Conservation (phyloP, 2,113 vertebrate genomes). For the Dipodomys stephensi region DNA sequence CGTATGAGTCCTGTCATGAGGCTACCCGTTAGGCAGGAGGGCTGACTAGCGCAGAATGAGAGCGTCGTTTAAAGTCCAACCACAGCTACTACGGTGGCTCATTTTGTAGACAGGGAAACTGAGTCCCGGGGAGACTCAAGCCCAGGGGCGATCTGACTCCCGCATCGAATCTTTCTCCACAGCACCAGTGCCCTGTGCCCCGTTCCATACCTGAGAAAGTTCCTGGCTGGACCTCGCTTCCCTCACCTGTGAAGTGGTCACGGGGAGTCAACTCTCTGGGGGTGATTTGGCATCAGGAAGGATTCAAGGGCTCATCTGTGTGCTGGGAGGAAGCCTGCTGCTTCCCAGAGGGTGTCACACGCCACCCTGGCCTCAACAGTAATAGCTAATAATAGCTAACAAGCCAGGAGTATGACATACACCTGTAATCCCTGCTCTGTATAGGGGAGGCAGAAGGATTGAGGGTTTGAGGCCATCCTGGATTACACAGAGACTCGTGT, state of each 20-base stretch:
- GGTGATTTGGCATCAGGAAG: background rate
- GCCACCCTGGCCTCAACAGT: background rate
- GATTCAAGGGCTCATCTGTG: no score
- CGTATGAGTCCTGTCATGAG: rapidly evolving
- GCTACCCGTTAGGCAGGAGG: no score
- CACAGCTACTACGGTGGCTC: background rate
- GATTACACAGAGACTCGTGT: background rate
- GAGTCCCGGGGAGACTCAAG: background rate
- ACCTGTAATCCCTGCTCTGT: background rate
- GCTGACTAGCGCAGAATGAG: no score
- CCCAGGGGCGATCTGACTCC: background rate
- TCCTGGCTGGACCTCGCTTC: background rate
- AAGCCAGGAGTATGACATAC: background rate
- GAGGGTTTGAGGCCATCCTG: background rate
- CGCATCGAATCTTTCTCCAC: background rate
- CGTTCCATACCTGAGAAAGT: background rate
- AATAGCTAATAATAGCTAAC: background rate
- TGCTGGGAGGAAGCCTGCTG: background rate
- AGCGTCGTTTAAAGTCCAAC: background rate
- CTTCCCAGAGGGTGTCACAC: background rate
- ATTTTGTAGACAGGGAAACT: background rate
- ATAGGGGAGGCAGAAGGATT: background rate
- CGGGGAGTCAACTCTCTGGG: background rate
- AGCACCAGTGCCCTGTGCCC: background rate
- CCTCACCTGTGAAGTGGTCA: background rate